These are phyloP conservation scores for Ciona savignyi DNA, from an alignment of 23 tunicate genomes.

Conservation along the genomic window DNA sequence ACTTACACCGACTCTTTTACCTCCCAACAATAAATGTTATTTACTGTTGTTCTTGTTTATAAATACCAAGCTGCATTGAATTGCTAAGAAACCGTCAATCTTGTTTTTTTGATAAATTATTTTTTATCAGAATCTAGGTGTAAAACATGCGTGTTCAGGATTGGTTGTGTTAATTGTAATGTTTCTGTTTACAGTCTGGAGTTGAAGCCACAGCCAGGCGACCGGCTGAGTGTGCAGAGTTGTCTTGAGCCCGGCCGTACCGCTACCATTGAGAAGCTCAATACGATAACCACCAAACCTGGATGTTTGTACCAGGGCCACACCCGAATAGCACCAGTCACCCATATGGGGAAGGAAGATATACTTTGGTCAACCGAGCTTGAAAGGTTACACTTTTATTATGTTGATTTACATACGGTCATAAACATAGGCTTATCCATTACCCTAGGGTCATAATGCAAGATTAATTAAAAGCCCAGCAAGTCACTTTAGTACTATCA, in stretches of 20 bases:
- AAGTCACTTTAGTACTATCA: too few relatives aligned
- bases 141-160: too few relatives aligned
- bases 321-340: slow-evolving; percentile 36
- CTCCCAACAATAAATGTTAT: too few relatives aligned
- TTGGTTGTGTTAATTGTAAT: not conserved
- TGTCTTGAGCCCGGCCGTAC: slow-evolving; percentile 60
- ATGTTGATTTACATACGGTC: too few relatives aligned
- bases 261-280: slow-evolving; percentile 65
- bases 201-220: slow-evolving; percentile 25
- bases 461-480: too few relatives aligned
- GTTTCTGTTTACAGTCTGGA: slow-evolving; percentile 21
- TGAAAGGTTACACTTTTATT: too few relatives aligned
- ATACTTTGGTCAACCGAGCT: slow-evolving; percentile 73
- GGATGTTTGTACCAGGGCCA: slow-evolving; percentile 57
- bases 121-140: not conserved
- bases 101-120: not conserved
- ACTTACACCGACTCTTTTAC: too few relatives aligned
- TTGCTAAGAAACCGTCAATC: too few relatives aligned
- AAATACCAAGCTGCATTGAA: too few relatives aligned
- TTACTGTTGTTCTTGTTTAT: too few relatives aligned
- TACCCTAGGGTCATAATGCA: too few relatives aligned
- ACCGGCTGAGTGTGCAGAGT: slow-evolving; percentile 54
- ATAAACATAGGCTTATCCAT: too few relatives aligned
- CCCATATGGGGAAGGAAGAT: slow-evolving; percentile 61
- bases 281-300: slow-evolving; percentile 72